phyloP scores from a whole-genome alignment of 2,888 invertebrate genomes.

The Lepas anatifera region DNA sequence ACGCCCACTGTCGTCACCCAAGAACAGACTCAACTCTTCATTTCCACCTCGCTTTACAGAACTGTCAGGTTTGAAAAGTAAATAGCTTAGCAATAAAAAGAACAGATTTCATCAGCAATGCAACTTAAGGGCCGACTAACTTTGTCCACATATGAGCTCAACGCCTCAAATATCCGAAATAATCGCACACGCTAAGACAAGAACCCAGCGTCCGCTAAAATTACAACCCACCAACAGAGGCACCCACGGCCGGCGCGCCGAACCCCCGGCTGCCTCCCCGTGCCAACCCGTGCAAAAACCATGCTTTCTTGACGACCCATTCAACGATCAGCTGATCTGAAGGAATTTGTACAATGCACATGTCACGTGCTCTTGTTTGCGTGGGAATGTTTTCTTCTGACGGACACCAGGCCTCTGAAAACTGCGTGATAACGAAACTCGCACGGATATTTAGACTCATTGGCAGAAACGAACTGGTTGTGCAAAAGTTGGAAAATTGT shows the following conservation, averaged over 20 bases:
- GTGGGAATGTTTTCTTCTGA: too few species aligned
- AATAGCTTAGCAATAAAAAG: too few species aligned
- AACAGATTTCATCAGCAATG: too few species aligned
- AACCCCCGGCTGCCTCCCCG: slow-evolving; percentile 10
- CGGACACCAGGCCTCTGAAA: too few species aligned
- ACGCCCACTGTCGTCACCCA: background rate
- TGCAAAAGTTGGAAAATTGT: too few species aligned
- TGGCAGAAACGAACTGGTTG: too few species aligned
- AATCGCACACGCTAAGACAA: background rate
- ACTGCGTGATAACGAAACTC: too few species aligned
- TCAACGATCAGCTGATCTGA: slow-evolving; percentile 14
- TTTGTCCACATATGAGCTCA: too few species aligned
- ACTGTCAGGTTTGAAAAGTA: too few species aligned
- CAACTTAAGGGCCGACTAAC: too few species aligned
- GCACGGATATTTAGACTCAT: too few species aligned
- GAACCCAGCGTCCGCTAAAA: background rate
- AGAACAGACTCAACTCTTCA: background rate
- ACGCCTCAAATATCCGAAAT: too few species aligned
- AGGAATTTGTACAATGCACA: background rate
- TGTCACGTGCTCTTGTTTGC: background rate
- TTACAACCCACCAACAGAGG: background rate
- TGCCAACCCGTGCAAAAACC: slow-evolving; percentile 6
- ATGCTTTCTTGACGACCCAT: slow-evolving; percentile 6
- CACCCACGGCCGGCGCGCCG: background rate
- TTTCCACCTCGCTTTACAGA: background rate